phyloP scores from a whole-genome alignment of 1,140 invertebrate species.

The Whitmania pigra region DNA sequence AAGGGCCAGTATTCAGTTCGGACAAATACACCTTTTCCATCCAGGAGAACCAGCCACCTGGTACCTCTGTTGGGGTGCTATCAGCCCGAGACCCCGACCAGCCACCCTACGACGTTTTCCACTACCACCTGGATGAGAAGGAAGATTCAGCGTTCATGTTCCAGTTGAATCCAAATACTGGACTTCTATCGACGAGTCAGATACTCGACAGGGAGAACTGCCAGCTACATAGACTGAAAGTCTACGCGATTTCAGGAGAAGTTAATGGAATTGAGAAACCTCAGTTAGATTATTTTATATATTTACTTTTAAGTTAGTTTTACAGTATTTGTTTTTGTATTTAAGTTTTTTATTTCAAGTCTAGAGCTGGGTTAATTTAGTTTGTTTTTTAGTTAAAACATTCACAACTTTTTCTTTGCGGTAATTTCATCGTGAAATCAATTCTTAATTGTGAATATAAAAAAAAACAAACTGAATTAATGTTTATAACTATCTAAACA shows the following conservation, averaged over 20 bases:
- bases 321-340: no score
- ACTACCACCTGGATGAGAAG: constrained; percentile 12
- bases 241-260: neutral
- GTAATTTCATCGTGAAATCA: no score
- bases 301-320: neutral
- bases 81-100: constrained; percentile 18
- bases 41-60: constrained; percentile 23
- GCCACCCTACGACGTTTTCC: constrained; percentile 16
- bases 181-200: neutral
- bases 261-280: neutral
- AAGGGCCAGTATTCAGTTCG: constrained; percentile 14
- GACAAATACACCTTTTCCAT: constrained; percentile 18
- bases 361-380: no score
- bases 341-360: no score
- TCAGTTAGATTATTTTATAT: neutral
- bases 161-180: neutral
- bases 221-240: neutral
- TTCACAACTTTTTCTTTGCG: no score
- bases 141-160: neutral
- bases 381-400: no score
- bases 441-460: no score
- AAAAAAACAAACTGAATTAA: no score
- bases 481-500: no score
- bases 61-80: constrained; percentile 18
- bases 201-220: constrained; percentile 19